A percentile compares a stretch with the other conserved stretches of the same genome.
These are phyloP conservation scores for Kryptolebias marmoratus DNA, from an alignment of 2,113 vertebrate species.

Conservation along the genomic window DNA sequence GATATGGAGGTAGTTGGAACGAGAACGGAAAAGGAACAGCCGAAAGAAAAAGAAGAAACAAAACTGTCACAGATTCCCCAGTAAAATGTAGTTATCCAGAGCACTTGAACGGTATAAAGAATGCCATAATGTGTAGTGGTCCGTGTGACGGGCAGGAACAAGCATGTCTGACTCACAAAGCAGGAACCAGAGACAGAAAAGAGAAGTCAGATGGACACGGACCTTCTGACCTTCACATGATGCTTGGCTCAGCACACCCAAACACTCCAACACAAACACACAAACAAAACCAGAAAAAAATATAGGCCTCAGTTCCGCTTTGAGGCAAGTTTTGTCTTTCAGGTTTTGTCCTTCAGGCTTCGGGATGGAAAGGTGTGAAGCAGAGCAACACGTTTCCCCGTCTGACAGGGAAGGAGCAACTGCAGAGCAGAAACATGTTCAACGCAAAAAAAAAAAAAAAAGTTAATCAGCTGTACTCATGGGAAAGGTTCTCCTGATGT, in stretches of 20 bases:
- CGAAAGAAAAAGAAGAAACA: no score
- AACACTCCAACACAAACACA: not conserved
- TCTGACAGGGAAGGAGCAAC: conserved; percentile 1
- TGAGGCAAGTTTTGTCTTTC: conserved; percentile 16
- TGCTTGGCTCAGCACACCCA: conserved; percentile 6
- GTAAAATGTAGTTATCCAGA: not conserved
- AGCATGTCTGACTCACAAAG: conserved; percentile 18
- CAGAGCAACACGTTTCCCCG: conserved; percentile 8
- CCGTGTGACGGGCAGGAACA: conserved; percentile 2
- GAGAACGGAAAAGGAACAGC: no score
- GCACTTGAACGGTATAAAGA: not conserved
- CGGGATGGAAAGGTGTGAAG: conserved; percentile 4
- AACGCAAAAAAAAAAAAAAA: not conserved
- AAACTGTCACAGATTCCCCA: not conserved
- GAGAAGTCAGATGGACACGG: conserved; percentile 51
- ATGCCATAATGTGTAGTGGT: not conserved
- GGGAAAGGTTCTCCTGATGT: not conserved
- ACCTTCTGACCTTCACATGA: conserved; percentile 63
- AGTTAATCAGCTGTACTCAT: not conserved
- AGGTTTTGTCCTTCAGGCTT: conserved; percentile 20
- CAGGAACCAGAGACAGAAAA: conserved; percentile 47
- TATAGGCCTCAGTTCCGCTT: conserved; percentile 48
- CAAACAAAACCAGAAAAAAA: conserved; percentile 8
- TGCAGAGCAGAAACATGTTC: conserved; percentile 3
- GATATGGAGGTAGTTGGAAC: no score